Base-by-base conservation (phyloP, 2,888 invertebrate genomes). In the Iphiclides podalirius region DNA sequence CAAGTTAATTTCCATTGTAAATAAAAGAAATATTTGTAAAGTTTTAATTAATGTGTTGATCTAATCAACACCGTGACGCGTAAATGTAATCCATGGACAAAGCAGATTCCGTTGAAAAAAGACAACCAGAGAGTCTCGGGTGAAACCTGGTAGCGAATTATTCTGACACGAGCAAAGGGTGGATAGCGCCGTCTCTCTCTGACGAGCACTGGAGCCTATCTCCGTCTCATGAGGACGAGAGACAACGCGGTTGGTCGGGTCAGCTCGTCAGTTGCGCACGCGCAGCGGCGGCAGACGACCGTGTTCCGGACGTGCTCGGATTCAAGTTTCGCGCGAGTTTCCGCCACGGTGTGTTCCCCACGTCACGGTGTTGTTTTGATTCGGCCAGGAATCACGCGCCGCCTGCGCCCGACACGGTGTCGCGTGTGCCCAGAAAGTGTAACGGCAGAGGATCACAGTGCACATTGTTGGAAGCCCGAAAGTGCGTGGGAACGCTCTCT, bases 201-300 rank as follows among this genome's bases (percentile, higher is more conserved):
- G 9, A 16, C 39, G 12, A 17, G 2, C 2, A 1, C 13, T 1
- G 11, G 34, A 52, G 26, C 7, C 47, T 54, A 72, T 69, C 34
- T 55, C 57, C 52, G 58, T 82, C 70, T 73, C 79, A 42, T 28
- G 59, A 54, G 55, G 59, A 61, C 65, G 67, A 62, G 56, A 58
- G 60, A 62, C 64, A 47, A 64, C 64, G n/a, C n/a, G 78, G 75
- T 76, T 72, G 75, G 77, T 64, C 68, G 72, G 67, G 63, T 54
- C 60, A 68, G 71, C 70, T 71, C 70, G 61, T 72, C 79, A 86
- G 87, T 87, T 78, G 85, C 80, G 79, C 81, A 72, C 62, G 72
- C 84, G 86, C 84, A 70, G 67, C 64, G 70, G 70, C 63, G 63
- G 59, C 69, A 71, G 69, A 66, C 66, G 79, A 68, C 62, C 77